Percentiles rank a stretch among this genome's conserved stretches.
Conservation (phyloP, 2,113 vertebrate genomes). For the Phasianus colchicus region DNA sequence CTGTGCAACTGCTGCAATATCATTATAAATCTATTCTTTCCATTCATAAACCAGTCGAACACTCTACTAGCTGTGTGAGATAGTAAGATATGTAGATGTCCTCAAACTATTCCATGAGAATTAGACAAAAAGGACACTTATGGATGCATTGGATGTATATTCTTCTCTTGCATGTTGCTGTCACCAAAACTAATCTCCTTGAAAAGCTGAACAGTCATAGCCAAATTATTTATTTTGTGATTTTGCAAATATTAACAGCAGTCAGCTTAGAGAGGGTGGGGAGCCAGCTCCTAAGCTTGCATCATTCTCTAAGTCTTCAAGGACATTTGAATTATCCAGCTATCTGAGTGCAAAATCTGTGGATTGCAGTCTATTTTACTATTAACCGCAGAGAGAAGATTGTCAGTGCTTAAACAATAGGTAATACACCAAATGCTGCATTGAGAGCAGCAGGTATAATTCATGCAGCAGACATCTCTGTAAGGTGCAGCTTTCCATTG, state of each 20-base stretch:
- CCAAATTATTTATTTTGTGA: background rate
- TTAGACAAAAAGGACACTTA: background rate
- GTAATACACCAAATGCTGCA: background rate
- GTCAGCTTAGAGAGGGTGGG: background rate
- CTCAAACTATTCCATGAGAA: background rate
- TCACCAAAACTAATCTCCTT: background rate
- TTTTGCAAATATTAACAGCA: background rate
- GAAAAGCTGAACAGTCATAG: background rate
- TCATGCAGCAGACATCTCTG: background rate
- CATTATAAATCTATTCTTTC: background rate
- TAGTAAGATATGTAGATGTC: background rate
- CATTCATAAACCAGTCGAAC: background rate
- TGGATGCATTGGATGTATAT: background rate
- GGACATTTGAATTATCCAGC: background rate
- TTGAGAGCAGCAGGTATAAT: background rate
- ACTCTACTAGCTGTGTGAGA: background rate
- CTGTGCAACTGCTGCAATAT: background rate
- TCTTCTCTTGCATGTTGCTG: background rate
- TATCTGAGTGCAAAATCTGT: background rate
- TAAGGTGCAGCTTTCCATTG: background rate
- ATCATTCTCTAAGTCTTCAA: background rate
- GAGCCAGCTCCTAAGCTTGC: background rate
- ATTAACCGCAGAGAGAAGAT: background rate
- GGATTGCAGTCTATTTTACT: background rate
- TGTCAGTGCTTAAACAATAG: background rate